Evolutionary conservation across 2,113 vertebrate species (phyloP), one percentile per base, ranked within the genome.

Genomic region (Sapajus apella): DNA sequence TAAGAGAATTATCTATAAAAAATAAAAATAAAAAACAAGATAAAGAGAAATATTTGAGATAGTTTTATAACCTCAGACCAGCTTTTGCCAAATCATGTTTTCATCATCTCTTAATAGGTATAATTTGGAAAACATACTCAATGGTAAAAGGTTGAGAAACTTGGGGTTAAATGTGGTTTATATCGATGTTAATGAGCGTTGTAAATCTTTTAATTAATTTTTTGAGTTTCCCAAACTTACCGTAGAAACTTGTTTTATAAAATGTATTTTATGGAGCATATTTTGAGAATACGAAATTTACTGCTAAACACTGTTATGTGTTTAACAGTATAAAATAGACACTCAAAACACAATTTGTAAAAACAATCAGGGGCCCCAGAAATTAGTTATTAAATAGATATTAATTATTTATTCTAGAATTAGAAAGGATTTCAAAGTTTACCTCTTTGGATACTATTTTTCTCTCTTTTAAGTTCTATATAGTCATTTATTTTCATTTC

Each of bases 401-500:
- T 52, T 6, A 87, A 50, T 70, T 89, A 87, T 40, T 94, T 61
- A 88, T 61, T 91, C 23, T 52, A 68, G 25, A 93, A 93, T 77
- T 95, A 92, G 32, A 85, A 94, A 73, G 37, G 0, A 77, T 72
- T 79, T 92, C 72, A 75, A 77, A 85, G 20, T 0, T 79, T 83
- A 25, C 6, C 40, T 79, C 20, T 91, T 68, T 86, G 16, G 7
- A 64, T 80, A 25, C 9, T 70, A 5, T 50, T 76, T 92, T 23
- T 70, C 5, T 79, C 25, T 40, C 77, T 90, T 61, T 83, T 64
- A 77, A 83, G 21, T 58, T 87, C 66, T 88, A 23, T 66, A 70
- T 35, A 64, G 27, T 55, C 27, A 93, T 80, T 95, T 10, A 96
- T 86, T 93, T 93, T 84, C 4, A 8, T 89, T 87, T 93, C 35